Evolutionary conservation across 2,113 vertebrate species (phyloP).

Genomic region (Synodontis membranacea): DNA sequence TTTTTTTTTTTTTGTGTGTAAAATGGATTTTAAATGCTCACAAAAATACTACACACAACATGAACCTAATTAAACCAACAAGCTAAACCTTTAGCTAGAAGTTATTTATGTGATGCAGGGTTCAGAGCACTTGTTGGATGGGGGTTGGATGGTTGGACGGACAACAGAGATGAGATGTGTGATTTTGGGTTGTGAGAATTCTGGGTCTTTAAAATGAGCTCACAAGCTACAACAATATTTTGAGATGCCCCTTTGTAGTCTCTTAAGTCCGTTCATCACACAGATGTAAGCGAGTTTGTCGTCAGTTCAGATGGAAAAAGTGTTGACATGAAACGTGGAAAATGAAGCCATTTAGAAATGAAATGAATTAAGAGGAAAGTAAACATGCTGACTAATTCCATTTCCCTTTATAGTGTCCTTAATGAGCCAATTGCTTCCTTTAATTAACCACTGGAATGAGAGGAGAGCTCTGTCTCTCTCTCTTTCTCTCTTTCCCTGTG

Average conservation of each 20-base stretch:
- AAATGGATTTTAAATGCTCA: background rate
- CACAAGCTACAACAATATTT: background rate
- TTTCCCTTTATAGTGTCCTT: constrained; percentile 18
- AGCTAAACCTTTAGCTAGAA: background rate
- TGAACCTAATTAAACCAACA: background rate
- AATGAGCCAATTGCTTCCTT: constrained; percentile 24
- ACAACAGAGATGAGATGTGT: background rate
- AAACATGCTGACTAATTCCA: constrained; percentile 13
- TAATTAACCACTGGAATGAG: constrained; percentile 24
- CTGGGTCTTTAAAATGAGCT: background rate
- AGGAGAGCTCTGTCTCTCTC: background rate
- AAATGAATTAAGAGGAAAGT: constrained; percentile 25
- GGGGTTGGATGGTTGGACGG: too few species aligned
- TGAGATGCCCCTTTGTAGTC: background rate
- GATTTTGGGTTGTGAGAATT: background rate
- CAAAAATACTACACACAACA: background rate
- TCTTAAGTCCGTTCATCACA: background rate
- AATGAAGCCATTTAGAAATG: constrained; percentile 1
- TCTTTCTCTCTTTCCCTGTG: background rate
- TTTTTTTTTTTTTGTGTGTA: background rate
- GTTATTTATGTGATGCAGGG: background rate
- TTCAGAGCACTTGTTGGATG: background rate
- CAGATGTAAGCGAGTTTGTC: constrained; percentile 1
- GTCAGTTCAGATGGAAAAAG: background rate
- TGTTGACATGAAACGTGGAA: background rate